Evolutionary conservation across 2,113 vertebrate genomes (phyloP).

Genomic region (Phycodurus eques): DNA sequence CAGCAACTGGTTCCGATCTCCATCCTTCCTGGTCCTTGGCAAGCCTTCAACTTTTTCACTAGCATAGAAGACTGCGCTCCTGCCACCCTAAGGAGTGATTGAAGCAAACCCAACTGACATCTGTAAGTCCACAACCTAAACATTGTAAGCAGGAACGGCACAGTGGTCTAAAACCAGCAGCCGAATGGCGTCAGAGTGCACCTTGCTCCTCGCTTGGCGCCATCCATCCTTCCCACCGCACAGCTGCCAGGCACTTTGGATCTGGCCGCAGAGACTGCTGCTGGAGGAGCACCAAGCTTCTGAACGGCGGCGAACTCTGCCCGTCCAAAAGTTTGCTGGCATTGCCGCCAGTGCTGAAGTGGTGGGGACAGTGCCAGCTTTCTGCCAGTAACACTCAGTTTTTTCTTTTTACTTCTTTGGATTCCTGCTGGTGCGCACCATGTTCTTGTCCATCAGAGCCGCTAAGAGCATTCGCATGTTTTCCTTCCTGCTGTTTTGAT

Average conservation of each 20-base stretch:
- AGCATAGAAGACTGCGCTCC: neutral
- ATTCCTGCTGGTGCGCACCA: constrained; percentile 23
- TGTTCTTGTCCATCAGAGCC: constrained; percentile 30
- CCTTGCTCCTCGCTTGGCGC: constrained; percentile 32
- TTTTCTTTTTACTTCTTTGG: constrained; percentile 25
- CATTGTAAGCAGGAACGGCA: neutral
- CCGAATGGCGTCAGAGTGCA: constrained; percentile 23
- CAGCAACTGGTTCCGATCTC: neutral
- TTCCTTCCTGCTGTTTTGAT: neutral
- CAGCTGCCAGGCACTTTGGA: constrained; percentile 13
- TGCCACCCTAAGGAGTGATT: neutral
- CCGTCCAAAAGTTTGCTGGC: constrained; percentile 54
- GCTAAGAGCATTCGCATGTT: neutral
- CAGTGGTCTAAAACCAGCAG: constrained; percentile 16
- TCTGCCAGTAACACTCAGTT: constrained; percentile 43
- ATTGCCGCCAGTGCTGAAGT: constrained; percentile 34
- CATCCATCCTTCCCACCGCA: neutral
- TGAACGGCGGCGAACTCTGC: constrained; percentile 43
- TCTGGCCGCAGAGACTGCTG: constrained; percentile 5
- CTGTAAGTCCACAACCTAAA: neutral
- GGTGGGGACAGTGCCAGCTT: constrained; percentile 54
- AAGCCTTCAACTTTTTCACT: neutral
- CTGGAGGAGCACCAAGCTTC: constrained; percentile 47
- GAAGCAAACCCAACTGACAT: too few relatives aligned
- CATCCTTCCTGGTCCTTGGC: neutral